Base-by-base conservation (phyloP, 2,797 vertebrate species). In the Cuniculus paca region DNA sequence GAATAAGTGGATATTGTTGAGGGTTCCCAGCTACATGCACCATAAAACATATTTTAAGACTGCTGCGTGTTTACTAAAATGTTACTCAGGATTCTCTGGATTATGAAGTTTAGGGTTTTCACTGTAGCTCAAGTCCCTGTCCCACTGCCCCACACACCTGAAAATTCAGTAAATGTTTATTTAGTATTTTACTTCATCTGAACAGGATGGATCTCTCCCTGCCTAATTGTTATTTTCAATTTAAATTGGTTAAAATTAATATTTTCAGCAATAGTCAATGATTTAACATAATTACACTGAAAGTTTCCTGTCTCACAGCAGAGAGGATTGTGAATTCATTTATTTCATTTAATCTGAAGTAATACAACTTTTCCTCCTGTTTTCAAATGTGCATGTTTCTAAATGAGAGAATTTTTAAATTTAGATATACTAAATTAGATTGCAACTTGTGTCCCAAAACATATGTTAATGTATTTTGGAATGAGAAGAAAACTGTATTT, bases 371-470 rank as follows among this genome's bases (percentile, higher is more conserved):
- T 31, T 24, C 79, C 54, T 61, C 39, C 26, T 82, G 31, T 17
- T 54, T 85, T 50, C 34, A 74, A 93, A 68, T 91, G 54, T 90
- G 31, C 8, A 50, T 12, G 11, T 78, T 93, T 58, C 42, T 90
- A 79, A 92, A 83, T 14, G 72, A 74, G 61, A 14, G 5, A 26
- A 65, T 39, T 83, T 95, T 90, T 54, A 45, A 94, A 54, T 50
- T 87, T 52, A 34, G 28, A 58, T 63, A 1, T 34, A 89, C 89
- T 60, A 56, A 92, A 56, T 79, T 26, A 75, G 85, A 93, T 89
- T 94, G 70, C 8, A 50, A 36, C 68, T 95, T 50, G 34, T 78
- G 86, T 90, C 74, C 54, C 45, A 74, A 89, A 82, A 42, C 72
- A 56, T 60, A 82, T 74, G 26, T 63, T 65, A 81, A 84, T 63